Evolutionary conservation across 2,888 invertebrate genomes (phyloP), one percentile per base, ranked within the genome.

Genomic region (Acheta domesticus): DNA sequence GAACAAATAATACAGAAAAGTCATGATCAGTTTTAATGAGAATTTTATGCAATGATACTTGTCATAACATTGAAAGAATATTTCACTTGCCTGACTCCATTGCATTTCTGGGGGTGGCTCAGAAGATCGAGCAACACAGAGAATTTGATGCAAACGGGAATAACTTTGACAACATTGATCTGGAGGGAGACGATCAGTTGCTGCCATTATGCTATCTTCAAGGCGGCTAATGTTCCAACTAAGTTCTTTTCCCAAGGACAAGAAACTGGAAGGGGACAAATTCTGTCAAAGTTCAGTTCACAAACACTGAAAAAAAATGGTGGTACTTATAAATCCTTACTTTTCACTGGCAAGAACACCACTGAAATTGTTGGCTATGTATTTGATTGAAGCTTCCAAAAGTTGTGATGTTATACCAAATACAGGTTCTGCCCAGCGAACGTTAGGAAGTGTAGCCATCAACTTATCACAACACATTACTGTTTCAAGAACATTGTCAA

Each of bases 81-180:
- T 36, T 62, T 75, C 50, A 74, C 81, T 84, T 84, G 86, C 86
- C 81, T 85, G 83, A 82, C 84, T 85, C 84, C 85, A 85, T 81
- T 84, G 84, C 82, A 84, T 84, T 82, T 85, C 85, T 23, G 83
- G 82, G 49, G 83, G 82, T 20, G 82, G 81, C 73, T 84, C 82
- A 49, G 83, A 79, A 11, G 82, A 79, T 77, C 82, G 80, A 79
- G 85, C 85, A 78, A 85, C 83, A 11, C 83, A 83, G 19, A 86
- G 83, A 11, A 87, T 84, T 16, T 74, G 87, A 84, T 83, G 87
- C 83, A 85, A 88, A 83, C 89, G 89, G 0, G 91, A 88, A 84
- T 96, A 96, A 81, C 95, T 93, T 80, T 92, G 91, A 85, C 96
- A 96, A 0, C 95, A 93, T 85, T 94, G 93, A 82, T 96, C 95